These are phyloP conservation scores for Calephelis perditalis DNA, from an alignment of 2,888 invertebrate genomes.

Conservation along the genomic window DNA sequence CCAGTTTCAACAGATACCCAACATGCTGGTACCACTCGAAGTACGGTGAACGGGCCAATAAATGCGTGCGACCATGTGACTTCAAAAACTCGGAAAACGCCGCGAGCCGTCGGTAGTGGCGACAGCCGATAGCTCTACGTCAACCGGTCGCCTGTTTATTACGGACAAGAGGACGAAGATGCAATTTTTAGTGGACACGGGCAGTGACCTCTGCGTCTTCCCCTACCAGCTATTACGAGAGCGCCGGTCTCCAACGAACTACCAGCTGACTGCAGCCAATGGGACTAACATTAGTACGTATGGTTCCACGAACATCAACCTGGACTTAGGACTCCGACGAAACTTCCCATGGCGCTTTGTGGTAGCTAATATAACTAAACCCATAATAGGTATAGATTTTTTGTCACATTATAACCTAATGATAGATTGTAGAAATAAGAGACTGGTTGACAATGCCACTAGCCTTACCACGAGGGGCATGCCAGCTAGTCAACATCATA, in stretches of 20 bases:
- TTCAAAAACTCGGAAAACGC: neutral
- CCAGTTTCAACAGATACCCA: neutral
- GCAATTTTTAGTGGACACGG: constrained; percentile 21
- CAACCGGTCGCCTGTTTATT: constrained; percentile 30
- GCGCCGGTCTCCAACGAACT: neutral
- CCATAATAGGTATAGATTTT: constrained; percentile 42
- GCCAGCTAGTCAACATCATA: constrained; percentile 2
- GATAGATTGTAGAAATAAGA: constrained; percentile 31
- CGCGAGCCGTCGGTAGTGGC: constrained; percentile 26
- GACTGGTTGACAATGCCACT: constrained; percentile 25
- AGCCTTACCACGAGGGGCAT: constrained; percentile 7
- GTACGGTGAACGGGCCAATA: neutral
- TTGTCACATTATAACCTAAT: constrained; percentile 33
- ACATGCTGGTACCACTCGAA: constrained; percentile 10
- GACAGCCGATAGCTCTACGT: constrained; percentile 25
- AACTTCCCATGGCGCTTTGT: constrained; percentile 37
- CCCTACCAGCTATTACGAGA: neutral
- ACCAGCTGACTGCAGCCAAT: neutral
- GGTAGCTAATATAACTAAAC: constrained; percentile 36
- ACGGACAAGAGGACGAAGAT: constrained; percentile 25
- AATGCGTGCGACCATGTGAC: constrained; percentile 2
- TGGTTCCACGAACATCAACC: constrained; percentile 26
- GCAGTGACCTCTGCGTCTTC: constrained; percentile 14
- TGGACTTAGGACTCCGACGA: constrained; percentile 37
- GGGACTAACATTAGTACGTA: constrained; percentile 33